Conservation (phyloP, 2,797 vertebrate genomes). For the Arrhamphus sclerolepis region DNA sequence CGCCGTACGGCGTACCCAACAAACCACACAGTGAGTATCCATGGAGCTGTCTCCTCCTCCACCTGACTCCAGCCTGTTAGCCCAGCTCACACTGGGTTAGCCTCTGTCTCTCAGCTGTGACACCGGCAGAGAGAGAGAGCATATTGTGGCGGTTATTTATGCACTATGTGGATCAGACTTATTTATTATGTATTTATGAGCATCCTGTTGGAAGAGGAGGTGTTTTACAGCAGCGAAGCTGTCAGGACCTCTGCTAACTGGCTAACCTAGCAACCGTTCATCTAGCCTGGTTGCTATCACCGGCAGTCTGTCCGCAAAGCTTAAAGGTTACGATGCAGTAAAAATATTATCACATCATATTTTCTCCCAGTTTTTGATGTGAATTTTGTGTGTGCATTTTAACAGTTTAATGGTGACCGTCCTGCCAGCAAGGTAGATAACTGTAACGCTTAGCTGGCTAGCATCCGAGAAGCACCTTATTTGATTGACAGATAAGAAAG, state of each 20-base stretch:
- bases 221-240: conserved; percentile 5
- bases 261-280: conserved; percentile 34
- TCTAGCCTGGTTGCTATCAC: conserved; percentile 46
- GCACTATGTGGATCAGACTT: background rate
- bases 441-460: conserved; percentile 29
- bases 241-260: background rate
- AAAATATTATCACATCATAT: too few relatives aligned
- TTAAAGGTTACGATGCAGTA: background rate
- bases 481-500: conserved; percentile 56
- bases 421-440: background rate
- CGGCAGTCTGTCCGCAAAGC: conserved; percentile 17
- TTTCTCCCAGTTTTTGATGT: background rate
- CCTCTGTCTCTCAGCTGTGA: conserved; percentile 17
- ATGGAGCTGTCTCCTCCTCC: conserved; percentile 44
- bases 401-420: too few relatives aligned
- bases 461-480: conserved; percentile 65
- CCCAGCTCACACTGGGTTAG: conserved; percentile 44
- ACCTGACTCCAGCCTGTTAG: conserved; percentile 37
- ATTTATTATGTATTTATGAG: fast-evolving
- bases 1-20: conserved; percentile 80
- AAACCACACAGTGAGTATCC: conserved; percentile 87
- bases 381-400: background rate
- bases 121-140: background rate
- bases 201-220: background rate
- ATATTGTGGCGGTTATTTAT: background rate